Evolutionary conservation across 2,113 vertebrate species (phyloP).

Genomic region (Notarius quadriscutis): DNA sequence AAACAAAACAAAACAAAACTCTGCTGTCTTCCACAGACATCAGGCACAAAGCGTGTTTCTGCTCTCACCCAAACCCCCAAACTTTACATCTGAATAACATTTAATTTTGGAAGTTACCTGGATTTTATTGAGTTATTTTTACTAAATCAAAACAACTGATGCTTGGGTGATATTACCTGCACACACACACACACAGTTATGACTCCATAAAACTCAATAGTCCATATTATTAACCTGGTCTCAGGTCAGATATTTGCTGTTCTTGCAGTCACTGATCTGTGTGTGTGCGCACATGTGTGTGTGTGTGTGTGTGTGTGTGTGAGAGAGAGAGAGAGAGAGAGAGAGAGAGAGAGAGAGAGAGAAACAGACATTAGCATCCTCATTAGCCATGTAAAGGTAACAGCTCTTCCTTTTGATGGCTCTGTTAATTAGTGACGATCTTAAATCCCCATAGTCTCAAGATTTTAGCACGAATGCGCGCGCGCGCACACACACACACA

Average conservation of each 20-base stretch:
- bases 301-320: neutral
- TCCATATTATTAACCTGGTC: neutral
- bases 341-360: neutral
- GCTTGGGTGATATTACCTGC: too few relatives aligned
- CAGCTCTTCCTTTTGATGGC: neutral
- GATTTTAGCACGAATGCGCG: neutral
- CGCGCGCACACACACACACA: neutral
- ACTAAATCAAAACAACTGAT: too few relatives aligned
- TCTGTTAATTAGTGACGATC: conserved; percentile 7
- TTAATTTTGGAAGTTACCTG: too few relatives aligned
- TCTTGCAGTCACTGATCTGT: neutral
- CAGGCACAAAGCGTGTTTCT: too few relatives aligned
- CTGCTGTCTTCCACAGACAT: too few relatives aligned
- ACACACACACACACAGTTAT: neutral
- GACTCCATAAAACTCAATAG: neutral
- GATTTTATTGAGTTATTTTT: too few relatives aligned
- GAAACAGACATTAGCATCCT: neutral
- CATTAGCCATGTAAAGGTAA: neutral
- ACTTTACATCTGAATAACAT: too few relatives aligned
- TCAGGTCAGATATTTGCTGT: neutral
- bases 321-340: too few relatives aligned
- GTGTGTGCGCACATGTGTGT: too few relatives aligned
- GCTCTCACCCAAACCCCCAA: too few relatives aligned
- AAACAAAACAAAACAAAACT: too few relatives aligned
- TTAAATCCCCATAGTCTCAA: neutral